Evolutionary conservation across 2,797 vertebrate species (phyloP).

Genomic region (Phoxinus dragarum): DNA sequence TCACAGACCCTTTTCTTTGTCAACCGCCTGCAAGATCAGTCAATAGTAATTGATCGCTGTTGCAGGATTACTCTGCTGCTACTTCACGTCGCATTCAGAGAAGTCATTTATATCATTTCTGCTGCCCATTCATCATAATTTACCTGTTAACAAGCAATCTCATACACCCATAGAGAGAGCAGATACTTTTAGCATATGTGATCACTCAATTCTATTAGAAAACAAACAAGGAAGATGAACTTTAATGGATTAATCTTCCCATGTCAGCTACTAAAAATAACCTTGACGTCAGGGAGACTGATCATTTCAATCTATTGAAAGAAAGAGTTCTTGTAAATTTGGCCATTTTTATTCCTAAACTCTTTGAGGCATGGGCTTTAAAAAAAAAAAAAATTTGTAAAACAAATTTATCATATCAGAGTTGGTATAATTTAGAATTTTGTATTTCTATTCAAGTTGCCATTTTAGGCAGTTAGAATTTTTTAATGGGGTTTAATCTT

Average conservation of each 20-base stretch:
- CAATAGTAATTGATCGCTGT: constrained; percentile 69
- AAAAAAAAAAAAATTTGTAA: no score
- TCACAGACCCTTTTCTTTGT: constrained; percentile 62
- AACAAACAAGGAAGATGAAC: constrained; percentile 37
- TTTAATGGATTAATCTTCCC: constrained; percentile 29
- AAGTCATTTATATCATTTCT: constrained; percentile 68
- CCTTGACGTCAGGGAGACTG: neutral
- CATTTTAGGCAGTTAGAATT: neutral
- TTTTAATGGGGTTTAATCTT: no score
- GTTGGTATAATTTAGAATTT: neutral
- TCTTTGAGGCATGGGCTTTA: no score
- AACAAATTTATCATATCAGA: neutral
- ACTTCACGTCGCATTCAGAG: constrained; percentile 60
- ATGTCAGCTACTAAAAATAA: constrained; percentile 46
- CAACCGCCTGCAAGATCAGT: constrained; percentile 65
- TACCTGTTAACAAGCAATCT: constrained; percentile 66
- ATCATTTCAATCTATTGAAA: constrained; percentile 7
- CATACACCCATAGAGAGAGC: constrained; percentile 62
- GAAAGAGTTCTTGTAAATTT: neutral
- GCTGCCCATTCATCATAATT: constrained; percentile 73
- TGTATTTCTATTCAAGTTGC: neutral
- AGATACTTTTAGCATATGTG: constrained; percentile 33
- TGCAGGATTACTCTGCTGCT: constrained; percentile 70
- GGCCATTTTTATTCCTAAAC: neutral
- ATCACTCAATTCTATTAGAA: constrained; percentile 38